Base-by-base conservation (phyloP, 1,140 invertebrate genomes). In the Lucilia sericata region DNA sequence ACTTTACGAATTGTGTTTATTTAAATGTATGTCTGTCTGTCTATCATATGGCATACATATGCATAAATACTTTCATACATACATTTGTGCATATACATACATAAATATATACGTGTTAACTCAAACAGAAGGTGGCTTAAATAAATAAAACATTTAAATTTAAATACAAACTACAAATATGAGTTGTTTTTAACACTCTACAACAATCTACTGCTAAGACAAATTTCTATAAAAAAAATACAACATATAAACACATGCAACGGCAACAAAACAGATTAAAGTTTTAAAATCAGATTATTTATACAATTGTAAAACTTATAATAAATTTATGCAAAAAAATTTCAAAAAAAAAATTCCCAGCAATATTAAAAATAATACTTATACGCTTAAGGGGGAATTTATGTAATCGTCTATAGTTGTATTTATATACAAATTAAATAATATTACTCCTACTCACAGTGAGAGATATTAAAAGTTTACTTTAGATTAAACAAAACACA, bases 91-190 rank as follows among this genome's bases (percentile, higher is more conserved):
- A 60, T 36, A 36, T 36, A 36, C 3, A n/a, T 30, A 30, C 25
- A 42, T 42, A 42, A 42, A 42, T 42, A 42, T 55, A 12, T 55
- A 55, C 17, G 51, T 17, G 51, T 12, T 12, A 70, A 70, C 65
- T 70, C 19, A 70, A 70, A 70, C 21, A 70, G 65, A 70, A 70
- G 65, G 65, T 70, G 65, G 65, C 65, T 21, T n/a, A 70, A 70
- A 10, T 70, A 70, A 70, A 70, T 70, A 70, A 70, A 70, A 70
- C 9, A 70, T 70, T 70, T 70, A 70, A 70, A 70, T 70, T 25
- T 70, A 55, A 55, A 55, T 70, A 60, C n/a, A 60, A 60, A 42
- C 42, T 42, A 60, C 55, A 60, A 60, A 60, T 60, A 70, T 7
- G n/a, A 70, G 65, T 21, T 49, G 9, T 65, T 70, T 25, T 21